These are phyloP conservation scores for Sceloporus tristichus DNA, from an alignment of 2,113 vertebrate species.

Conservation along the genomic window DNA sequence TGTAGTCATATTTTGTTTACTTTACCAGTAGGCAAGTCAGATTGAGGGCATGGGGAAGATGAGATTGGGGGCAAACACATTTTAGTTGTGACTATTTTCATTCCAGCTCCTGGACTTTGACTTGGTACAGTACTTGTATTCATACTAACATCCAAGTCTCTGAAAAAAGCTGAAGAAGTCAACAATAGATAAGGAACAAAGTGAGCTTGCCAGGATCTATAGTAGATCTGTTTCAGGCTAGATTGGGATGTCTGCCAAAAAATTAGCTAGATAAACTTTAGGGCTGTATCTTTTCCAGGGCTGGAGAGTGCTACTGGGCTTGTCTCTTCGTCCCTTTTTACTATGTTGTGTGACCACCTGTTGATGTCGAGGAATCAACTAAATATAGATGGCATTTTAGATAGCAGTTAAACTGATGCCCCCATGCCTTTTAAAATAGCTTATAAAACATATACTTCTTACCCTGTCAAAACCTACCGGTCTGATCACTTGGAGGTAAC, in stretches of 20 bases:
- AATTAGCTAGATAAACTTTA: neutral
- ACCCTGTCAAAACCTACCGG: neutral
- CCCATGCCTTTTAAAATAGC: neutral
- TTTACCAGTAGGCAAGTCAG: neutral
- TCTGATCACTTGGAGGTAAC: neutral
- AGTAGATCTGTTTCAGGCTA: neutral
- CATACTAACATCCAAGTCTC: neutral
- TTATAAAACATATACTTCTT: neutral
- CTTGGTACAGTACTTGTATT: neutral
- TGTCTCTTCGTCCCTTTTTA: neutral
- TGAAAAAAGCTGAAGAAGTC: neutral
- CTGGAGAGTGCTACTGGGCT: neutral
- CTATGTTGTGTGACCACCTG: neutral
- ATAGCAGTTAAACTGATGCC: neutral
- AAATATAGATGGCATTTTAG: slow-evolving; percentile 11
- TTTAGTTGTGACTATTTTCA: neutral
- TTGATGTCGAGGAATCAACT: neutral
- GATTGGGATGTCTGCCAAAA: neutral
- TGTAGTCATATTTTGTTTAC: neutral
- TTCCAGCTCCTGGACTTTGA: neutral
- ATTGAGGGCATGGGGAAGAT: neutral
- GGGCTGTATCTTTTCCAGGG: neutral
- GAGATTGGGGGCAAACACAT: neutral
- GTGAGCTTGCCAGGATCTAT: neutral
- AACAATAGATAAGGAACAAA: neutral